phyloP scores from a whole-genome alignment of 2,888 invertebrate species.

The Galeopsomyia nigrocyanea region DNA sequence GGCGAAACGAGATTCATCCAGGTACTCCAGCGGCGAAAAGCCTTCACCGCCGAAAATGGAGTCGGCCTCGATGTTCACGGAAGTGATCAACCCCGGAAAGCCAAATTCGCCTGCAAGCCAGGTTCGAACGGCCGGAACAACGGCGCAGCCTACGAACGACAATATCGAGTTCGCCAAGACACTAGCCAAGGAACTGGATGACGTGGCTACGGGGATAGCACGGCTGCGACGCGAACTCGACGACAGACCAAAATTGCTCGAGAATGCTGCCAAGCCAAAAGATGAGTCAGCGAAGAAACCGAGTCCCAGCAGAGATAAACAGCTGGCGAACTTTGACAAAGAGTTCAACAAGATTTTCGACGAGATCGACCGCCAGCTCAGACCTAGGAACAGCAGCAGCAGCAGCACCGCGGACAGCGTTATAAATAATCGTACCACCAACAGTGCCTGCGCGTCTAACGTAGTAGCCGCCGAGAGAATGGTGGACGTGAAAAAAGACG shows the following conservation, averaged over 20 bases:
- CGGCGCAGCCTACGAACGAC: constrained; percentile 14
- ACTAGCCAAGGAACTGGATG: constrained; percentile 36
- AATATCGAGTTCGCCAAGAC: constrained; percentile 27
- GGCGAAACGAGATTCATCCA: constrained; percentile 56
- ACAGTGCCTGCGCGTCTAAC: constrained; percentile 49
- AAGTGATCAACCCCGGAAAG: background rate
- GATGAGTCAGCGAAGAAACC: background rate
- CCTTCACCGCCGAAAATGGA: constrained; percentile 44
- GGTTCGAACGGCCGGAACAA: background rate
- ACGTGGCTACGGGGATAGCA: constrained; percentile 43
- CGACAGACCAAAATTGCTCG: constrained; percentile 16
- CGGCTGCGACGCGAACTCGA: constrained; percentile 38
- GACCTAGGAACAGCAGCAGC: constrained; percentile 24
- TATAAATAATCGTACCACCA: background rate
- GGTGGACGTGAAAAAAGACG: constrained; percentile 55
- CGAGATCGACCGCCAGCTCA: constrained; percentile 59
- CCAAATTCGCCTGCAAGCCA: background rate
- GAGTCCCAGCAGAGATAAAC: constrained; percentile 24
- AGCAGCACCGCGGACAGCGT: background rate
- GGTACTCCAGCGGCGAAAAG: constrained; percentile 56
- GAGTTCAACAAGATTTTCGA: constrained; percentile 63
- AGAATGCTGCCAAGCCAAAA: background rate
- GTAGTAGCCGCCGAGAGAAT: constrained; percentile 59
- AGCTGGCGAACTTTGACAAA: constrained; percentile 51
- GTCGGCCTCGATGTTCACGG: constrained; percentile 35